Conservation (phyloP, 2,888 invertebrate species). For the Seladonia tumulorum region DNA sequence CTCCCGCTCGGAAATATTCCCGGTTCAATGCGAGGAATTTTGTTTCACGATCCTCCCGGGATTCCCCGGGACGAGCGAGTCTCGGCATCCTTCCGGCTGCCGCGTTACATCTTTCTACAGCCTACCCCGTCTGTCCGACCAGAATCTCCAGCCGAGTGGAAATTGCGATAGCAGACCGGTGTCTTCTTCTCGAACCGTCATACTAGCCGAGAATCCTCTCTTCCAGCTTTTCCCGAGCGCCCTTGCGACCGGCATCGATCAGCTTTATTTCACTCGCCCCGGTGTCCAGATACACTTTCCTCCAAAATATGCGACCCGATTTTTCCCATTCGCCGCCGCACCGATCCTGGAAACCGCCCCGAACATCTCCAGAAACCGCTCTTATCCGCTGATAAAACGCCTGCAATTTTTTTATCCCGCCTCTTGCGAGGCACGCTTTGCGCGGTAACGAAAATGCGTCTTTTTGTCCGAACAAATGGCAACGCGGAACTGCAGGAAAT, state of each 20-base stretch:
- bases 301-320: slow-evolving; percentile 37
- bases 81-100: not conserved
- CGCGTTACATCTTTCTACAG: slow-evolving; percentile 11
- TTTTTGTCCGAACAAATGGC: not conserved
- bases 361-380: slow-evolving; percentile 20
- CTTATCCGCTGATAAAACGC: slow-evolving; percentile 36
- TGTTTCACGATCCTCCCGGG: not conserved
- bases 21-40: slow-evolving; percentile 10
- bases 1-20: slow-evolving; percentile 19
- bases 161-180: slow-evolving; percentile 21
- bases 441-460: not conserved
- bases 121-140: slow-evolving; percentile 23
- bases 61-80: not conserved
- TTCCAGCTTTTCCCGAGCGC: not conserved
- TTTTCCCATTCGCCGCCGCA: slow-evolving; percentile 5
- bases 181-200: not conserved
- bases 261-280: not conserved
- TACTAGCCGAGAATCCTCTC: not conserved
- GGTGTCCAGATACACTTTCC: not conserved
- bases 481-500: not conserved
- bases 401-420: slow-evolving; percentile 58
- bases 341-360: not conserved
- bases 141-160: slow-evolving; percentile 31
- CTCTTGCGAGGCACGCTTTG: not conserved
- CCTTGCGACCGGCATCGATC: slow-evolving; percentile 7